Percentiles rank a stretch among this genome's conserved stretches.
Evolutionary conservation across 2,888 invertebrate genomes (phyloP).

Genomic region (Macrosoma leucophasiata): DNA sequence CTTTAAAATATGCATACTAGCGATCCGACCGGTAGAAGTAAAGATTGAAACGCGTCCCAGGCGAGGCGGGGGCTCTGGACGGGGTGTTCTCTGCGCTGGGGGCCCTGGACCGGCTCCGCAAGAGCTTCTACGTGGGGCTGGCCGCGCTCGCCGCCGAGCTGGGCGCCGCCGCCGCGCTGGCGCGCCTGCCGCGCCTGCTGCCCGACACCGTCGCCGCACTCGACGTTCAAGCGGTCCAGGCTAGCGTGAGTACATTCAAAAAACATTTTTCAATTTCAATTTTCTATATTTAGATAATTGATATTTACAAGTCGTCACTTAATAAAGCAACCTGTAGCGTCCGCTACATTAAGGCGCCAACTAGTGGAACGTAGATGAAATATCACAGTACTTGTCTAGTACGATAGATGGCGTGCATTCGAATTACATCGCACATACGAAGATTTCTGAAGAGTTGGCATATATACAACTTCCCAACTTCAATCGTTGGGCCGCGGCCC

Average conservation of each 20-base stretch:
- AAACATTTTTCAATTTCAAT: no score
- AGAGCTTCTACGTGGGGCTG: constrained; percentile 43
- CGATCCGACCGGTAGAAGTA: not conserved
- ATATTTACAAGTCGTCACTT: no score
- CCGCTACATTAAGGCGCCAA: no score
- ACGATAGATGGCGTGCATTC: no score
- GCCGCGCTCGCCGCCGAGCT: constrained; percentile 33
- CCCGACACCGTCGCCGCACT: constrained; percentile 32
- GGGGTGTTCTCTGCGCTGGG: constrained; percentile 46
- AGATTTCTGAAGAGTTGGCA: no score
- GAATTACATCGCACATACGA: no score
- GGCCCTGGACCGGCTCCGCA: constrained; percentile 33
- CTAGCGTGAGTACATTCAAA: constrained; percentile 36
- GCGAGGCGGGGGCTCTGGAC: constrained; percentile 32
- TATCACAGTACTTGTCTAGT: no score
- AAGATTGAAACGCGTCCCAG: constrained; percentile 30
- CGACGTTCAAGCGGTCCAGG: constrained; percentile 38
- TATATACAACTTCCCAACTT: no score
- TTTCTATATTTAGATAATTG: no score
- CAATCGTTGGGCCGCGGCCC: no score
- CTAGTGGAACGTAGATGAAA: no score
- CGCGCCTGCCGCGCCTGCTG: constrained; percentile 28
- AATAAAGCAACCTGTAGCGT: no score
- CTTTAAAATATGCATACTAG: not conserved
- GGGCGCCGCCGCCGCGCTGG: constrained; percentile 30